Conservation (phyloP, 1,140 invertebrate species). For the Tetramorium simillimum region DNA sequence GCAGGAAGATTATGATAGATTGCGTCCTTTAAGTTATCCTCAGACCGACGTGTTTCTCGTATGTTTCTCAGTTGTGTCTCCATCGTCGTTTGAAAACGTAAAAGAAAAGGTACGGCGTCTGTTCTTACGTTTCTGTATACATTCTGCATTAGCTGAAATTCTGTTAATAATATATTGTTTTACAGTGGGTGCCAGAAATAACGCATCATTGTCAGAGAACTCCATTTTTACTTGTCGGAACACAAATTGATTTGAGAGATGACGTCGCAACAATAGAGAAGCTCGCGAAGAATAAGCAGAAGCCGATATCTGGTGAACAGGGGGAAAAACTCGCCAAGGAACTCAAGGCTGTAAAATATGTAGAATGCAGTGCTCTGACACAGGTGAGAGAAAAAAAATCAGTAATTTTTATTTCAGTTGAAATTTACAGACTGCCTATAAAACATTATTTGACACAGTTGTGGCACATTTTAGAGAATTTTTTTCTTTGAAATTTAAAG, state of each 20-base stretch:
- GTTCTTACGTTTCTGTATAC: neutral
- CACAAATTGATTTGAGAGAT: conserved; percentile 98
- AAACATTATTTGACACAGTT: conserved; percentile 5
- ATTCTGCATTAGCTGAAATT: neutral
- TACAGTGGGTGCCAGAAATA: conserved; percentile 99
- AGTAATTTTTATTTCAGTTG: neutral
- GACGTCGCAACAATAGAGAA: conserved; percentile 98
- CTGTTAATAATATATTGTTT: neutral
- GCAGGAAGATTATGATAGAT: conserved; percentile 98
- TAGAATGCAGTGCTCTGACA: conserved; percentile 99
- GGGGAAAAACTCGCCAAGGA: conserved; percentile 99
- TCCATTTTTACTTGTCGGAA: conserved; percentile 98
- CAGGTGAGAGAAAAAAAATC: conserved; percentile 88
- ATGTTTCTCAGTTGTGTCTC: conserved; percentile 99
- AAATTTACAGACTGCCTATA: neutral
- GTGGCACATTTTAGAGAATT: neutral
- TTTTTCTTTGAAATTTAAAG: neutral
- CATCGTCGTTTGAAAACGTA: conserved; percentile 99
- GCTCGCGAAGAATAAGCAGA: conserved; percentile 99
- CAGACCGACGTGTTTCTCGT: conserved; percentile 99
- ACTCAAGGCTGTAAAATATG: conserved; percentile 99
- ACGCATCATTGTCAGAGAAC: conserved; percentile 99
- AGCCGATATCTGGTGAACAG: conserved; percentile 97
- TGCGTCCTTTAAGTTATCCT: conserved; percentile 98
- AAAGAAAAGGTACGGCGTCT: conserved; percentile 96